Conservation (phyloP, 2,888 invertebrate genomes). For the Trissoscelio sp. region DNA sequence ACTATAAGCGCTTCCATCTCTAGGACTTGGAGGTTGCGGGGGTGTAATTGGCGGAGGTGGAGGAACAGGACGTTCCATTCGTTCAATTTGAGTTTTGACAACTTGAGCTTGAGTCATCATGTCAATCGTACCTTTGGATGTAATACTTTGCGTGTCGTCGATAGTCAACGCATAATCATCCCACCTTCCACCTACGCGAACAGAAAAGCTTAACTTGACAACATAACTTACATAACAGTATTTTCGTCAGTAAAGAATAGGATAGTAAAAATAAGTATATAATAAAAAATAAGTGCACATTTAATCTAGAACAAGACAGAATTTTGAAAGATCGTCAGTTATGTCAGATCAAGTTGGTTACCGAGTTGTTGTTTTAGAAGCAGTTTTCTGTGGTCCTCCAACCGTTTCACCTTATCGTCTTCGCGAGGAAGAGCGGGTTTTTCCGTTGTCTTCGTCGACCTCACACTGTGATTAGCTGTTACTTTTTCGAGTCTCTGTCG, state of each 20-base stretch:
- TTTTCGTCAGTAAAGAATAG: too few relatives aligned
- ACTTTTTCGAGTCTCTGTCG: slow-evolving; percentile 94
- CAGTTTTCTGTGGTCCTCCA: slow-evolving; percentile 93
- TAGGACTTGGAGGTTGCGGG: slow-evolving; percentile 82
- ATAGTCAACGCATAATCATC: slow-evolving; percentile 82
- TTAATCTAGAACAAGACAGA: slow-evolving; percentile 33
- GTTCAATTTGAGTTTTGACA: slow-evolving; percentile 85
- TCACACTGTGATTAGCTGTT: slow-evolving; percentile 93
- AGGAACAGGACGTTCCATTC: slow-evolving; percentile 85
- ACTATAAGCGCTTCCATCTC: slow-evolving; percentile 84
- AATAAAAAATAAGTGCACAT: not conserved
- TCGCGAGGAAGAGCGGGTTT: slow-evolving; percentile 87
- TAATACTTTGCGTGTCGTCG: slow-evolving; percentile 81
- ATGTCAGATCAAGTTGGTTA: slow-evolving; percentile 67
- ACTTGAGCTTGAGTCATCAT: slow-evolving; percentile 83
- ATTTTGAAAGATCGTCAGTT: slow-evolving; percentile 51
- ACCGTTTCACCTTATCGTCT: slow-evolving; percentile 87
- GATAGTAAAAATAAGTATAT: slow-evolving; percentile 11
- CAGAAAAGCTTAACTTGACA: too few relatives aligned
- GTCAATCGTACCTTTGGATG: slow-evolving; percentile 82
- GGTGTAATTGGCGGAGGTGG: slow-evolving; percentile 86
- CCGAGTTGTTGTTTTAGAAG: slow-evolving; percentile 94
- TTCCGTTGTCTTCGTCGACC: slow-evolving; percentile 91
- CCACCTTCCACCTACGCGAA: slow-evolving; percentile 80
- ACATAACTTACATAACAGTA: too few relatives aligned